Base-by-base conservation (phyloP, 2,888 invertebrate genomes). In the Cremastinae sp. region DNA sequence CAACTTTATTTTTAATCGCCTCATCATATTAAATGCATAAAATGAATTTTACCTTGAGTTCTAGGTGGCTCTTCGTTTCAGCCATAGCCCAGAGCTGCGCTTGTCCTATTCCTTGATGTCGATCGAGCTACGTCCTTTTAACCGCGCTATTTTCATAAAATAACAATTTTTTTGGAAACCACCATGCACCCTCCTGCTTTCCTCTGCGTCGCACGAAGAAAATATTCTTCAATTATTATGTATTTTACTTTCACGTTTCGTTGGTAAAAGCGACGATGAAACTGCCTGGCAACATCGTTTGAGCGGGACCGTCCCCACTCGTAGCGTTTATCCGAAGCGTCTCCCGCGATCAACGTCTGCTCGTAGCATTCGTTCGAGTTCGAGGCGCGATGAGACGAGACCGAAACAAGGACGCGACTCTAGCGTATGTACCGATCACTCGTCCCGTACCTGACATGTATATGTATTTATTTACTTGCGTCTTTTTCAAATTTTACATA, bases 51-150 rank as follows among this genome's bases (percentile, higher is more conserved):
- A 76, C 76, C 76, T 76, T 73, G 68, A 64, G 51, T 59, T 53
- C 73, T 76, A 53, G 62, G 64, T 45, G 68, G 64, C 35, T 76
- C 76, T 76, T 76, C 73, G 76, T 58, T 64, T 73, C 76, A 66
- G 76, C 76, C 76, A 76, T 76, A 76, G 76, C 69, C 76, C 73
- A 64, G 58, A 59, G 76, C 64, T 64, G 59, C 49, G 55, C 55
- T 62, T 56, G 2, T 59, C 35, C 12, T 5, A 16, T 43, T 10
- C 16, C 16, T 56, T 71, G n/a, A n/a, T 41, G 58, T 64, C 45
- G 39, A 53, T 55, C 59, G 39, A 62, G 53, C 45, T n/a, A 14
- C 45, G 45, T 35, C 20, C 55, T 16, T 39, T 53, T 41, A 41
- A 16, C 39, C 47, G n/a, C 43, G 55, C 16, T 41, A 20, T 18